Conservation (phyloP, 2,113 vertebrate genomes). For the Ammodytes marinus region DNA sequence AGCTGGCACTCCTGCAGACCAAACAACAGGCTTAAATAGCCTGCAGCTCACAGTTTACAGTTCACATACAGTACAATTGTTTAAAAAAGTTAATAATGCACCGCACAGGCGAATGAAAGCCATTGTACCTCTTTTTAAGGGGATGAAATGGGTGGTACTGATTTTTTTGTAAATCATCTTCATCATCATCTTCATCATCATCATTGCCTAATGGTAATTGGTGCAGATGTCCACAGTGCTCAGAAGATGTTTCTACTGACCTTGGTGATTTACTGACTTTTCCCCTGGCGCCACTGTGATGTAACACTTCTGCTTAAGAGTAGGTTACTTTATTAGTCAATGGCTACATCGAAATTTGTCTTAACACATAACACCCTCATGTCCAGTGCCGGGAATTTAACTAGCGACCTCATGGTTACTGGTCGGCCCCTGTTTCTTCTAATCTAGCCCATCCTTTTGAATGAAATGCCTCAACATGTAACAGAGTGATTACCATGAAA, state of each 20-base stretch:
- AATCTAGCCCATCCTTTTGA: too few relatives aligned
- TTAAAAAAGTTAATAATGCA: neutral
- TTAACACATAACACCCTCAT: too few relatives aligned
- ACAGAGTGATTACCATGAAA: neutral
- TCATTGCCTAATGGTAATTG: neutral
- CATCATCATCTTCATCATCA: too few relatives aligned
- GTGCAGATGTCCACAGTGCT: neutral
- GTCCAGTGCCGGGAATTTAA: too few relatives aligned
- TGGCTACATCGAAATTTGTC: too few relatives aligned
- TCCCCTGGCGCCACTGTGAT: neutral
- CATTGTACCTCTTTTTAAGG: neutral
- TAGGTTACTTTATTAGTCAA: too few relatives aligned
- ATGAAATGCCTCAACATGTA: neutral
- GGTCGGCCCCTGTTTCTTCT: too few relatives aligned
- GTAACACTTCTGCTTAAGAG: neutral
- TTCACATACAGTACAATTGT: neutral
- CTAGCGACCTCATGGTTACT: too few relatives aligned
- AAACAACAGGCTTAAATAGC: neutral
- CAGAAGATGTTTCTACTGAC: neutral
- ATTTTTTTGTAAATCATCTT: too few relatives aligned
- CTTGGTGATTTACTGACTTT: neutral
- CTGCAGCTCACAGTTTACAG: neutral
- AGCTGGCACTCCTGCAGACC: neutral
- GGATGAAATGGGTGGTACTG: too few relatives aligned
- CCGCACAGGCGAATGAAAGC: neutral